Evolutionary conservation across 2,113 vertebrate genomes (phyloP).

Genomic region (Campylomormyrus numenius): DNA sequence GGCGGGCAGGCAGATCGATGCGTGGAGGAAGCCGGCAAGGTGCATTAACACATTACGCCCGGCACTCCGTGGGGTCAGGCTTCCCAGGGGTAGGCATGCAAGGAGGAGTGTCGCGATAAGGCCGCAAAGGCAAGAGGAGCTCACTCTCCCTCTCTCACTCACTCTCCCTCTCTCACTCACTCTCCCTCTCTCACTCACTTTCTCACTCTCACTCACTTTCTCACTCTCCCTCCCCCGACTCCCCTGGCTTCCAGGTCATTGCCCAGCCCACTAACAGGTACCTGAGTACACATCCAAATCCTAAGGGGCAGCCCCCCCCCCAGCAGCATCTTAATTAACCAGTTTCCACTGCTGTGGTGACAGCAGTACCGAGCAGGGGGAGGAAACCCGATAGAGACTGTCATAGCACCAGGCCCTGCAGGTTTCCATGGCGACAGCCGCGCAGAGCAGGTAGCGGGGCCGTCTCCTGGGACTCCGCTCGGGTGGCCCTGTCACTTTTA

Average conservation of each 20-base stretch:
- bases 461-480: conserved; percentile 52
- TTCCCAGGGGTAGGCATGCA: neutral
- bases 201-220: neutral
- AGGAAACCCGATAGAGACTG: conserved; percentile 21
- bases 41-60: neutral
- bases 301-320: neutral
- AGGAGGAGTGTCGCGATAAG: neutral
- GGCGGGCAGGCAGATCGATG: neutral
- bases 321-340: conserved; percentile 20
- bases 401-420: conserved; percentile 50
- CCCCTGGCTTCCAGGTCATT: neutral
- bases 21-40: neutral
- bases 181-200: too few relatives aligned
- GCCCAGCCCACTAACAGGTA: neutral
- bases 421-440: conserved; percentile 58
- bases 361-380: neutral
- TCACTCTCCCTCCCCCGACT: neutral
- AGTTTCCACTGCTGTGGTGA: conserved; percentile 16
- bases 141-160: neutral
- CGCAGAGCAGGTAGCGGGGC: conserved; percentile 57
- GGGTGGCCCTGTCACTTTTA: conserved; percentile 27
- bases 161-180: too few relatives aligned
- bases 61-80: neutral
- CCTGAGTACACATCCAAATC: neutral
- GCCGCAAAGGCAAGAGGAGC: neutral